phyloP scores from a whole-genome alignment of 2,797 vertebrate species.

The Peromyscus aztecus region DNA sequence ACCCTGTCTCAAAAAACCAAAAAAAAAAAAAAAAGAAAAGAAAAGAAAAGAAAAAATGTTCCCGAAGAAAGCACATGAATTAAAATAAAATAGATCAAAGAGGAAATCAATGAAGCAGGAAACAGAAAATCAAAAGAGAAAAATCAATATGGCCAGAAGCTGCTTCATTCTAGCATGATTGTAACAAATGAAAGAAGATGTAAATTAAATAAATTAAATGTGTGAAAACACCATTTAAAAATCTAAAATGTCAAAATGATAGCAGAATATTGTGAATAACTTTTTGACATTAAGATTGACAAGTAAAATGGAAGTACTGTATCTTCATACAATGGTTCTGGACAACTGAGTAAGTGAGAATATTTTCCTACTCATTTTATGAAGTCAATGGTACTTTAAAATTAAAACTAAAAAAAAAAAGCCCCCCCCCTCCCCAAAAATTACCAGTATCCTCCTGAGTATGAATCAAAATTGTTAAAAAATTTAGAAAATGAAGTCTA shows the following conservation, averaged over 20 bases:
- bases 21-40: no score
- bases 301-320: neutral
- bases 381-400: neutral
- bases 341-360: neutral
- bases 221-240: neutral
- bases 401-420: neutral
- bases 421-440: rapidly evolving
- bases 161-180: neutral
- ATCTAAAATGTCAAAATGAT: conserved; percentile 43
- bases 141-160: neutral
- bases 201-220: neutral
- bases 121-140: conserved; percentile 26
- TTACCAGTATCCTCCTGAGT: neutral
- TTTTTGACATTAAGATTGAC: neutral
- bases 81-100: conserved; percentile 28
- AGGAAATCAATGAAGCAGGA: neutral
- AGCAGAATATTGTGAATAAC: neutral
- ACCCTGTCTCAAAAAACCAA: no score
- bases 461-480: neutral
- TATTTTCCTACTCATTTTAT: conserved; percentile 6
- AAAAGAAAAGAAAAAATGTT: conserved; percentile 20
- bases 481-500: neutral
- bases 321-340: neutral
- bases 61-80: neutral
- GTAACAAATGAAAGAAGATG: neutral